Percentiles rank a stretch among this genome's conserved stretches.
Evolutionary conservation across 2,888 invertebrate species (phyloP).

Genomic region (Ethmia dodecea): DNA sequence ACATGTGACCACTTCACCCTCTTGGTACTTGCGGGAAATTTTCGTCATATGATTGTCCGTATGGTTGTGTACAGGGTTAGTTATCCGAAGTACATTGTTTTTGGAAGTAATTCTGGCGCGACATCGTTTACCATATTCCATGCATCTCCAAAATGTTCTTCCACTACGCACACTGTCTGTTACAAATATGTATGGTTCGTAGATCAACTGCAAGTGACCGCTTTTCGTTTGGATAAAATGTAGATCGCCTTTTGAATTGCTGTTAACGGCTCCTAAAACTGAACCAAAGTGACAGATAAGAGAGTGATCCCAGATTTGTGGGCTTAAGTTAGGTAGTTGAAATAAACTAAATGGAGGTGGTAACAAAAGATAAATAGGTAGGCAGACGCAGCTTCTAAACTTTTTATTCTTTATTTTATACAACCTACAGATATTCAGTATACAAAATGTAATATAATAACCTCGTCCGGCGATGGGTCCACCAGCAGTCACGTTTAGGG

Average conservation of each 20-base stretch:
- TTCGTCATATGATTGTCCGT: conserved; percentile 59
- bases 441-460: no score
- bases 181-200: conserved; percentile 70
- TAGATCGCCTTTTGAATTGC: conserved; percentile 54
- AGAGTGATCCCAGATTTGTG: no score
- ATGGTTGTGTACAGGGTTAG: conserved; percentile 69
- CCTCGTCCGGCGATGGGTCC: no score
- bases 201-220: conserved; percentile 65
- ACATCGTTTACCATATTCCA: conserved; percentile 69
- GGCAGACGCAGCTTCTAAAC: no score
- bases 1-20: conserved; percentile 67
- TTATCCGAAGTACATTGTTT: conserved; percentile 61
- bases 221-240: conserved; percentile 73
- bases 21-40: conserved; percentile 61
- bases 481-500: no score
- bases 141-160: conserved; percentile 70
- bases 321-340: no score
- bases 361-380: no score
- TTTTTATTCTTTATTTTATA: no score
- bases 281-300: conserved; percentile 20
- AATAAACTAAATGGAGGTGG: no score
- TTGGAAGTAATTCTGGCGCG: conserved; percentile 71
- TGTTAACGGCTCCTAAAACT: conserved; percentile 55
- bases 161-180: conserved; percentile 72
- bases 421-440: no score